phyloP scores from a whole-genome alignment of 2,113 vertebrate genomes.

The Syrrhaptes paradoxus region DNA sequence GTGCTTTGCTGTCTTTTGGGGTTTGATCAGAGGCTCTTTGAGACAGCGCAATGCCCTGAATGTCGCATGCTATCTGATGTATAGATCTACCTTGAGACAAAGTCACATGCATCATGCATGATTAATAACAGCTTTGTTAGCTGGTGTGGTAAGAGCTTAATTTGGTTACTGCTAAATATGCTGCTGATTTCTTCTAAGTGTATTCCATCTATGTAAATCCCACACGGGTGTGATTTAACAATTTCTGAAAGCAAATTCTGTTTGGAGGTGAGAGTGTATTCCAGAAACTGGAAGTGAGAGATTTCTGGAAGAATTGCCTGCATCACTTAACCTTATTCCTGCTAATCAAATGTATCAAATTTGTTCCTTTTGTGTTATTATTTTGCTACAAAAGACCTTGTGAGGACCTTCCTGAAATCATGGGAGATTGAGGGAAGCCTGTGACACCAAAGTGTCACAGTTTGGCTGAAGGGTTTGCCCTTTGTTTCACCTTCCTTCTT shows the following conservation, averaged over 20 bases:
- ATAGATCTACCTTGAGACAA: slow-evolving; percentile 28
- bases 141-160: slow-evolving; percentile 14
- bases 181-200: background rate
- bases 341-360: background rate
- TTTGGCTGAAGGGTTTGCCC: background rate
- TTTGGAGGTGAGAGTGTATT: background rate
- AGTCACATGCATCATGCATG: slow-evolving; percentile 30
- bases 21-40: background rate
- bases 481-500: background rate
- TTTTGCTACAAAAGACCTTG: background rate
- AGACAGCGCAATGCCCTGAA: background rate
- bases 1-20: background rate
- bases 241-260: background rate
- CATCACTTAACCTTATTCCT: background rate
- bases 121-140: slow-evolving; percentile 52
- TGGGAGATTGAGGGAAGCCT: background rate
- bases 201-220: background rate
- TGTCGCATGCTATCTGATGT: background rate
- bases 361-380: background rate
- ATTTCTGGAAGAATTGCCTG: background rate
- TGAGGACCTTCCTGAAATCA: background rate
- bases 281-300: background rate
- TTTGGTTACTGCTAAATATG: slow-evolving; percentile 21
- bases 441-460: fast-evolving
- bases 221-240: background rate